Percentiles rank a stretch among this genome's conserved stretches.
Conservation (phyloP, 2,113 vertebrate species). For the Xiphophorus hellerii region DNA sequence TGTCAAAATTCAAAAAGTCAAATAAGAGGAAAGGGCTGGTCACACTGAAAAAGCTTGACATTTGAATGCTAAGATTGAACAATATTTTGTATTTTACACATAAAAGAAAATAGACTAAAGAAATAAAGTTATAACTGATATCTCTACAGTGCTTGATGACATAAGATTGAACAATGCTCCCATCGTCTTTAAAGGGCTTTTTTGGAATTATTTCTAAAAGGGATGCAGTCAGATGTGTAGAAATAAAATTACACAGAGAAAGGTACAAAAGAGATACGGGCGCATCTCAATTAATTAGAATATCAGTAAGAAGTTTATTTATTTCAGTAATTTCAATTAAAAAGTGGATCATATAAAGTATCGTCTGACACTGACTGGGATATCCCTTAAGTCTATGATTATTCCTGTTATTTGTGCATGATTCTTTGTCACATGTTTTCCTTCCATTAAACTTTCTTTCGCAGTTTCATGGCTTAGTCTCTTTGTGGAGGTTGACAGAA, state of each 20-base stretch:
- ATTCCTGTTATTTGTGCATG: neutral
- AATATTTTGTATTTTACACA: conserved; percentile 13
- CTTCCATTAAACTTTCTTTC: neutral
- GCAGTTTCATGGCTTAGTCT: no score
- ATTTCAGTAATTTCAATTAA: neutral
- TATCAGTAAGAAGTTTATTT: neutral
- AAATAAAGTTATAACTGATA: conserved; percentile 39
- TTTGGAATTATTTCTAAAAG: conserved; percentile 8
- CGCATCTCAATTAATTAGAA: neutral
- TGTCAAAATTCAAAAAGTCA: neutral
- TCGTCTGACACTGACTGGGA: neutral
- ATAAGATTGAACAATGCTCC: conserved; percentile 18
- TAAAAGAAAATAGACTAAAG: conserved; percentile 16
- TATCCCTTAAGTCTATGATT: neutral
- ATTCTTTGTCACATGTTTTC: neutral
- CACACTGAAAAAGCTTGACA: conserved; percentile 1
- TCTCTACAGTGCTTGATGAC: conserved; percentile 17
- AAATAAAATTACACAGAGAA: conserved; percentile 43
- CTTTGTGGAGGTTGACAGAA: neutral
- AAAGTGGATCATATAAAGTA: neutral
- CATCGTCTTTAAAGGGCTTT: neutral
- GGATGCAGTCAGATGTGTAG: conserved; percentile 41
- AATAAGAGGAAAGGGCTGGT: conserved; percentile 38
- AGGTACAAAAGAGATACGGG: conserved; percentile 48
- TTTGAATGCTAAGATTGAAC: neutral